Conservation (phyloP, 2,113 vertebrate species). For the Vulpes lagopus region DNA sequence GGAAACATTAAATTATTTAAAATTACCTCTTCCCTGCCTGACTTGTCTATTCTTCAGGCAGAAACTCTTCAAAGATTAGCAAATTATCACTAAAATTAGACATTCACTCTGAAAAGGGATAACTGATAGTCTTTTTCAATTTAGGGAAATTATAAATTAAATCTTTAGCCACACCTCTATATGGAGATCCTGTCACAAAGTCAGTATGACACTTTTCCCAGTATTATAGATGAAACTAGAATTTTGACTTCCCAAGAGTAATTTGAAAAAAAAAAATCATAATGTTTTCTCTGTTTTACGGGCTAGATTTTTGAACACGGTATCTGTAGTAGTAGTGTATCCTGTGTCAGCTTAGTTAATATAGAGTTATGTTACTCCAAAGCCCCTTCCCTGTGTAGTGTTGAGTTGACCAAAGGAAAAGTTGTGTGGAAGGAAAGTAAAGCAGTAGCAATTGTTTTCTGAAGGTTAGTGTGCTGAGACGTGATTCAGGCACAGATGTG, state of each 20-base stretch:
- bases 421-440: background rate
- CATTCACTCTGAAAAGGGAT: background rate
- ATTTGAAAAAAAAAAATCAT: background rate
- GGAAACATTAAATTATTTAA: background rate
- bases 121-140: background rate
- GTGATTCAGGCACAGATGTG: background rate
- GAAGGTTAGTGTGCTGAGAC: background rate
- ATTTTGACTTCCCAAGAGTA: background rate
- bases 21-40: background rate
- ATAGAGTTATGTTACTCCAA: background rate
- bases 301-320: background rate
- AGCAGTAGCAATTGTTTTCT: background rate
- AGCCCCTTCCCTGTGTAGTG: background rate
- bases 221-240: background rate
- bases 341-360: background rate
- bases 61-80: background rate
- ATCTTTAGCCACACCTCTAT: background rate
- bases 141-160: background rate
- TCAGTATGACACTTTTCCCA: background rate
- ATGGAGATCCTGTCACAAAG: background rate
- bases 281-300: background rate
- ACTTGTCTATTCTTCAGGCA: background rate
- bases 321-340: background rate
- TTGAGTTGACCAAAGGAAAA: background rate
- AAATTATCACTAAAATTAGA: background rate